Percentiles rank a stretch among this genome's conserved stretches.
Conservation (phyloP, 2,888 invertebrate genomes). For the Lithodes maja region DNA sequence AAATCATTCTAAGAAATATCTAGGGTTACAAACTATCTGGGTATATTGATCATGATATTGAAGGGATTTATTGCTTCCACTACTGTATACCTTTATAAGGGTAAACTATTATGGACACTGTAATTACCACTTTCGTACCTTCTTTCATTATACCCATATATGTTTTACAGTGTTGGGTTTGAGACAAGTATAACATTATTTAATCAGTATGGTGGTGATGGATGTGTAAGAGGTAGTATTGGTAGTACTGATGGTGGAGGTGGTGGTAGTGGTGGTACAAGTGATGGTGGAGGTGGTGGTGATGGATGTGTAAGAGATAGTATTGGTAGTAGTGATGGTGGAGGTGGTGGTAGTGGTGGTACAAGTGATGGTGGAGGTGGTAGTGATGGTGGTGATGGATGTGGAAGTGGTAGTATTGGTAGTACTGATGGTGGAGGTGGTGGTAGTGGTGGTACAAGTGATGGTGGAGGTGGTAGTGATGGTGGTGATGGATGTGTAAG, state of each 20-base stretch:
- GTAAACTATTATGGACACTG: no score
- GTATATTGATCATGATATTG: no score
- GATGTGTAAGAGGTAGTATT: neutral
- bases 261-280: neutral
- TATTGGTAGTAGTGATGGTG: neutral
- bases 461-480: neutral
- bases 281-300: neutral
- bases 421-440: neutral
- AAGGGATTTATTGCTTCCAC: no score
- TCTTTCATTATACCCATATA: no score
- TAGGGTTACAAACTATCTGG: no score
- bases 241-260: neutral
- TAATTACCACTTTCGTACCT: no score
- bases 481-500: neutral
- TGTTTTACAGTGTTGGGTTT: neutral
- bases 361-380: neutral
- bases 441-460: neutral
- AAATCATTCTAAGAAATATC: neutral
- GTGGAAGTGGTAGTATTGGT: neutral
- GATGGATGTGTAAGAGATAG: neutral
- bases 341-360: neutral
- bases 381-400: neutral
- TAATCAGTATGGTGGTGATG: neutral
- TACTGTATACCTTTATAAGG: no score
- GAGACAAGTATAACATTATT: neutral